Evolutionary conservation across 2,888 invertebrate species (phyloP).

Genomic region (Tryphoninae sp.): DNA sequence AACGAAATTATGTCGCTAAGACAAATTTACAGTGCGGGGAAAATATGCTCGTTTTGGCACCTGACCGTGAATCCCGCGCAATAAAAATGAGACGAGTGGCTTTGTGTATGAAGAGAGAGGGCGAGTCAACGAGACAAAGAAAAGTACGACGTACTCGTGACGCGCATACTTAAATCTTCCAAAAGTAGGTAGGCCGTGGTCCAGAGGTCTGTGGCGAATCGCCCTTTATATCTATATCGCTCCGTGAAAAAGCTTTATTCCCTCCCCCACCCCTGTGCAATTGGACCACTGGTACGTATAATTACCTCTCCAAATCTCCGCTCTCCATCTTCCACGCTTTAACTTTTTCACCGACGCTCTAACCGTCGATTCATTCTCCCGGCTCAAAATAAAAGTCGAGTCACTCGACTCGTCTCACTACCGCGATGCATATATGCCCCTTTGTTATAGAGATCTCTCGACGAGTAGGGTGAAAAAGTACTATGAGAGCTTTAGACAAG

Average conservation of each 20-base stretch:
- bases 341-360: slow-evolving; percentile 43
- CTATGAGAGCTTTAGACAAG: not conserved
- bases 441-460: slow-evolving; percentile 16
- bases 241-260: slow-evolving; percentile 34
- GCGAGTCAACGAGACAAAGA: slow-evolving; percentile 2
- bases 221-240: slow-evolving; percentile 19
- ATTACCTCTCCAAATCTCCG: slow-evolving; percentile 59
- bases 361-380: not conserved
- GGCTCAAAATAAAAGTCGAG: too few species aligned
- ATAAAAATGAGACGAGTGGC: not conserved
- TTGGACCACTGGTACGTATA: slow-evolving; percentile 56
- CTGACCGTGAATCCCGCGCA: not conserved
- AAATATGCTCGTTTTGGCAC: not conserved
- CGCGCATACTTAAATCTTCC: slow-evolving; percentile 51
- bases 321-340: slow-evolving; percentile 52
- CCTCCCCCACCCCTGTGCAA: slow-evolving; percentile 6
- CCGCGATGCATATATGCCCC: not conserved
- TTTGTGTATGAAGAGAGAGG: not conserved
- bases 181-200: slow-evolving; percentile 43
- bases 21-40: not conserved
- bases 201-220: slow-evolving; percentile 12
- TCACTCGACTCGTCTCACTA: too few species aligned
- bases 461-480: slow-evolving; percentile 14
- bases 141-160: slow-evolving; percentile 38
- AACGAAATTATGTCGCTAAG: not conserved